Base-by-base conservation (phyloP, 2,797 vertebrate genomes). In the Urocyon cinereoargenteus region DNA sequence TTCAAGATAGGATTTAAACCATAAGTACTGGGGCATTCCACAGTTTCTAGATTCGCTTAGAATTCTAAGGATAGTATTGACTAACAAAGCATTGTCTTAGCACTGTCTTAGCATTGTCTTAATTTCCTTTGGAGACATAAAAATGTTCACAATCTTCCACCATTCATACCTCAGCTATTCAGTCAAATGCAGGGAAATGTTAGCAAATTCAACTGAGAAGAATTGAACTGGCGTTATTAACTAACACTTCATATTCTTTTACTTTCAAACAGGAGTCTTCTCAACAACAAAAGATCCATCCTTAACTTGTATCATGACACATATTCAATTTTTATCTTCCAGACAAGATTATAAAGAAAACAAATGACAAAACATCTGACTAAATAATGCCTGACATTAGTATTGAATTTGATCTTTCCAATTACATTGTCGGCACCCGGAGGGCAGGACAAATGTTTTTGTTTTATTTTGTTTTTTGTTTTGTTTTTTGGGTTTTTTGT, bases 321-420 rank as follows among this genome's bases (percentile, higher is more conserved):
- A 81, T 64, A 95, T n/a, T 96, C 40, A 62, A 64, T 83, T 83
- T 79, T 96, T 89, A 84, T 34, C 57, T 49, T 92, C 82, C 15
- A 83, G 81, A 61, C 26, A 92, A 86, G 70, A 85, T 62, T 70
- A 91, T 36, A 87, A n/a, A 93, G 53, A 79, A 89, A 84, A 91
- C 10, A 93, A 84, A 68, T 51, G 57, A 87, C 16, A 55, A 92
- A 93, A 57, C 57, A 62, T 22, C 72, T 81, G 49, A 57, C 31
- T 28, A 78, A 78, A 70, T 70, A 78, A 85, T 55, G 45, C 53
- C 51, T n/a, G 21, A 6, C 28, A 82, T 85, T 62, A 57, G 3
- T 22, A 61, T 89, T 84, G 90, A 53, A 94, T 66, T 53, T 79
- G 31, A 70, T 86, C 57, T 93, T 93, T 26, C 28, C 72, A 82